Evolutionary conservation across 64 coral and sea anemone genomes (phyloP), one percentile per base, ranked within the genome.

Genomic region (Platygyra sinensis): DNA sequence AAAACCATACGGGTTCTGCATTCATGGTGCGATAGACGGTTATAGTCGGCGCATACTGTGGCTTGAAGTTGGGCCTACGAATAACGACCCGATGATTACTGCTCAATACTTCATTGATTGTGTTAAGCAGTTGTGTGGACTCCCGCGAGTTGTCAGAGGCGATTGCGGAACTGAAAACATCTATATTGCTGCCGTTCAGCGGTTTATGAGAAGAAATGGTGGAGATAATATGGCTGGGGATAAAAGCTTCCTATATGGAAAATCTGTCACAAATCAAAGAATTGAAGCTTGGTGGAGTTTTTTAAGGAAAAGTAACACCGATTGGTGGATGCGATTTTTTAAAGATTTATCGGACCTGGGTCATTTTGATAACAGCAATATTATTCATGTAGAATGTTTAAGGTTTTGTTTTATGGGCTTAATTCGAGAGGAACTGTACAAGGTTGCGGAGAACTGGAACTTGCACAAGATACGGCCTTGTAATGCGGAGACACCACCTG

Each of bases 111-210:
- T 76, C 20, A 32, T 67, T 77, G 86, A 77, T 19, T 88, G 52
- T n/a, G 73, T 38, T 16, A 72, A 27, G 30, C 69, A 88, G 73
- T 77, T 52, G 2, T 24, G 86, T 75, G 86, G 32, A 52, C 50
- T 14, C 54, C 86, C 42, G 73, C 31, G 39, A 62, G 16, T 87
- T 13, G 86, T 75, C 73, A n/a, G 86, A 72, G 67, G 86, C 38
- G 86, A 87, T 38, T 87, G 72, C 76, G 86, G 86, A 18, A 88
- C 69, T 88, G 86, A 88, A 88, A 88, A 59, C 10, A 76, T 88
- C 76, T 18, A 87, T 73, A 87, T 72, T 52, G 36, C 83, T 72
- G 36, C 83, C 4, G 67, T 87, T 39, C 38, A 88, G 72, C 73
- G 67, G 76, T 88, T 88, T 75, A 51, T 75, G 18, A 75, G 86